Conservation (phyloP, 2,888 invertebrate species). For the Drosophila prolongata region DNA sequence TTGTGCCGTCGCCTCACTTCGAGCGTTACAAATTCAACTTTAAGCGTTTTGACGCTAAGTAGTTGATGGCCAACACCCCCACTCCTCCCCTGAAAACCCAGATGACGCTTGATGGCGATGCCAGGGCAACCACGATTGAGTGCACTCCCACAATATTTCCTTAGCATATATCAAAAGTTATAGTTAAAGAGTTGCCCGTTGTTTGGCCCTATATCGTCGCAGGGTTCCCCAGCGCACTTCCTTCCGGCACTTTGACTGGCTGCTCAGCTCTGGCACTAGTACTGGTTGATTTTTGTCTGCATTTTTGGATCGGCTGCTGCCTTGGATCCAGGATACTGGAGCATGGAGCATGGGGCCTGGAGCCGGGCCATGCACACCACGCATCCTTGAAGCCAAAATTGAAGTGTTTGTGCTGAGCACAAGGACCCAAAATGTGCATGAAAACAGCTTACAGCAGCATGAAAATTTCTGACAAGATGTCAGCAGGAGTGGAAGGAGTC, state of each 20-base stretch:
- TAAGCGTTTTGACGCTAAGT: slow-evolving; percentile 79
- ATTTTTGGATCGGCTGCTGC: slow-evolving; percentile 30
- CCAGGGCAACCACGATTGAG: slow-evolving; percentile 64
- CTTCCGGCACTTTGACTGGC: slow-evolving; percentile 72
- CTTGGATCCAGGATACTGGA: slow-evolving; percentile 5
- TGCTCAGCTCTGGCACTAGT: too few species aligned
- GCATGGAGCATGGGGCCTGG: neutral
- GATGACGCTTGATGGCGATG: slow-evolving; percentile 18
- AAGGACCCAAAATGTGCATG: slow-evolving; percentile 77
- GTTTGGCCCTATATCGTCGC: slow-evolving; percentile 40
- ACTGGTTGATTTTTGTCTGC: slow-evolving; percentile 57
- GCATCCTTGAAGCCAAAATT: slow-evolving; percentile 74
- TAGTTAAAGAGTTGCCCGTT: slow-evolving; percentile 76
- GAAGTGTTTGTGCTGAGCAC: slow-evolving; percentile 76
- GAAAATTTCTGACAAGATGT: slow-evolving; percentile 65
- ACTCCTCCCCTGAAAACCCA: too few species aligned
- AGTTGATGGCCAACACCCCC: slow-evolving; percentile 60
- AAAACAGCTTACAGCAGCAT: slow-evolving; percentile 75
- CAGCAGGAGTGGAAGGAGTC: slow-evolving; percentile 28
- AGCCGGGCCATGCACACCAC: slow-evolving; percentile 25
- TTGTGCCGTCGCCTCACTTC: slow-evolving; percentile 69
- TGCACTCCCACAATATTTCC: slow-evolving; percentile 73
- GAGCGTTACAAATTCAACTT: slow-evolving; percentile 78
- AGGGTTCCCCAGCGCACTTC: slow-evolving; percentile 44
- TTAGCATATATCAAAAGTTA: slow-evolving; percentile 78